A percentile compares a stretch with the other conserved stretches of the same genome.
Conservation (phyloP, 53 echinoderm and acorn worm genomes). For the Patiria pectinifera region DNA sequence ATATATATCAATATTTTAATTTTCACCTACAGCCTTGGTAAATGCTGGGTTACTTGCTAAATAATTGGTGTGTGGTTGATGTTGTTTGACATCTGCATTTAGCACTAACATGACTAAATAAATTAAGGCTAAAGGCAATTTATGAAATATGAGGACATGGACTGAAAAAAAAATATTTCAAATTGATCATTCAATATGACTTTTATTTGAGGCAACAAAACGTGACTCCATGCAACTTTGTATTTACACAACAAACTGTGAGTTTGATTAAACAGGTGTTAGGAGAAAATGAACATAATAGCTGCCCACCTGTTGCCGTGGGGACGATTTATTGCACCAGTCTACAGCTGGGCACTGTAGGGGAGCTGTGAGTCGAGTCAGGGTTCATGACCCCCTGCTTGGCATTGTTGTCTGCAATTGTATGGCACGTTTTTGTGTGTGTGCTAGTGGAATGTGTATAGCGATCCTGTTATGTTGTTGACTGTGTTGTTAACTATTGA, state of each 20-base stretch:
- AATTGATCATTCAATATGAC: not conserved
- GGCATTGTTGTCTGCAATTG: not conserved
- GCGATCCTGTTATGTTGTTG: too few species aligned
- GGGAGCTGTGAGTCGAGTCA: not conserved
- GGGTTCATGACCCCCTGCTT: slow-evolving; percentile 9
- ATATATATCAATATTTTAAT: too few species aligned
- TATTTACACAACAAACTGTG: not conserved
- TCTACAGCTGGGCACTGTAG: not conserved
- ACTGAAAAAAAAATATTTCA: too few species aligned
- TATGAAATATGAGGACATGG: too few species aligned
- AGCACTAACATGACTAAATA: too few species aligned
- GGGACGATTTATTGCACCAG: slow-evolving; percentile 20
- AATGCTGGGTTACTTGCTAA: too few species aligned
- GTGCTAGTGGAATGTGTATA: not conserved
- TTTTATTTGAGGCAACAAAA: not conserved
- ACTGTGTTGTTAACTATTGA: too few species aligned
- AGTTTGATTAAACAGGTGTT: not conserved
- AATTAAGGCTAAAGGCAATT: too few species aligned
- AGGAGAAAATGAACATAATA: not conserved
- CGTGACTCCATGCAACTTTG: not conserved
- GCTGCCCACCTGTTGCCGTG: not conserved
- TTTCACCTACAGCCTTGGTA: too few species aligned
- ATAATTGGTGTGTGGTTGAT: too few species aligned
- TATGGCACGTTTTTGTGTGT: not conserved
- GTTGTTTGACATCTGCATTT: too few species aligned